Conservation (phyloP, 2,113 vertebrate species). For the Pterocles burchelli region DNA sequence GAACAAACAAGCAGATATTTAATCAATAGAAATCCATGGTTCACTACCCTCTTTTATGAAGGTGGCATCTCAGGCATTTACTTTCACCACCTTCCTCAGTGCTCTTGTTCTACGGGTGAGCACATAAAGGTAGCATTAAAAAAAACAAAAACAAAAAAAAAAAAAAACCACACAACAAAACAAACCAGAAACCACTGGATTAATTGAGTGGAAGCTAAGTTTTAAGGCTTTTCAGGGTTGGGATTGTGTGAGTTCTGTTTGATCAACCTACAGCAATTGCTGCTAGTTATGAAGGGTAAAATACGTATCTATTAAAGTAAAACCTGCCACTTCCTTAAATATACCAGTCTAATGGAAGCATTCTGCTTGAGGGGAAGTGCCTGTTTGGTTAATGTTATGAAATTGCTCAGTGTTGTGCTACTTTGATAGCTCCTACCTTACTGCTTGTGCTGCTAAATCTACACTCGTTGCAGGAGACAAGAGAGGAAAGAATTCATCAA, state of each 20-base stretch:
- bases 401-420: not conserved
- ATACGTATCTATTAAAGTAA: not conserved
- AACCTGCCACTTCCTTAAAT: not conserved
- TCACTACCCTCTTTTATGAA: not conserved
- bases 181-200: too few species aligned
- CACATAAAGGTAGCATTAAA: not conserved
- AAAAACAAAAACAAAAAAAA: not conserved
- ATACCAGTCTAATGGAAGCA: not conserved
- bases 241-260: not conserved
- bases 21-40: not conserved
- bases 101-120: not conserved
- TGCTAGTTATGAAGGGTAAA: not conserved
- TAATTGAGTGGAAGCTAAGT: not conserved
- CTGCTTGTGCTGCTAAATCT: not conserved
- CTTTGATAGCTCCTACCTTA: not conserved
- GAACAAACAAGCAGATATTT: not conserved
- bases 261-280: not conserved
- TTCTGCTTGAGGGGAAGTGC: not conserved
- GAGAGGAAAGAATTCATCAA: conserved; percentile 85
- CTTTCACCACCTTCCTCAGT: not conserved
- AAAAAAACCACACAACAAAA: too few species aligned
- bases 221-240: not conserved
- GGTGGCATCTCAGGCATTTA: not conserved
- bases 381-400: not conserved
- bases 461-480: conserved; percentile 78